Conservation (phyloP, 2,113 vertebrate species). For the Anser brachyrhynchus region DNA sequence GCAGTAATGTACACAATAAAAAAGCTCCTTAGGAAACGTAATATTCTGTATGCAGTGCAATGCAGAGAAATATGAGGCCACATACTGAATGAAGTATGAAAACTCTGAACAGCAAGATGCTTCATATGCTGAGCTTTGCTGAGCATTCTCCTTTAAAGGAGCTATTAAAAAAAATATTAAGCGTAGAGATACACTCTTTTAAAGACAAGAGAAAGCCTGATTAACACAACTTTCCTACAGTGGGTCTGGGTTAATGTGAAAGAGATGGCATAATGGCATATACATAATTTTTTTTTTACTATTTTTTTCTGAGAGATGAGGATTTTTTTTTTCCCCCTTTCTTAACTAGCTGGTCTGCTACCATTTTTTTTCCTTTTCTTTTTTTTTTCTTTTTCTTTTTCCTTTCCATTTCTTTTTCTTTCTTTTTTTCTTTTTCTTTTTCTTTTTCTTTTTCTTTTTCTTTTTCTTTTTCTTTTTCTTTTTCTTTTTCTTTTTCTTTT, state of each 20-base stretch:
- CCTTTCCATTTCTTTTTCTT: too few species aligned
- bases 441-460: too few species aligned
- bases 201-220: not conserved
- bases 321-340: not conserved
- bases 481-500: too few species aligned
- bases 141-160: not conserved
- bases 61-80: not conserved
- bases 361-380: not conserved
- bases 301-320: not conserved
- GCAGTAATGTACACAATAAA: not conserved
- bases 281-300: too few species aligned
- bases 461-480: too few species aligned
- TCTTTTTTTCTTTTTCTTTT: too few species aligned
- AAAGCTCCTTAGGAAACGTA: not conserved
- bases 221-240: not conserved
- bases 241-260: not conserved
- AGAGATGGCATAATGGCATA: not conserved
- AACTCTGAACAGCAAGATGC: not conserved
- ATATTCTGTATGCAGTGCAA: not conserved
- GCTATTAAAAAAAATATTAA: not conserved
- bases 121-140: not conserved
- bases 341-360: not conserved
- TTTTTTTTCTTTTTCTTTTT: too few species aligned
- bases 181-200: not conserved
- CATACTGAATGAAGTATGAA: not conserved